A percentile compares a stretch with the other conserved stretches of the same genome.
Evolutionary conservation across 2,113 vertebrate genomes (phyloP).

Genomic region (Hyla sarda): DNA sequence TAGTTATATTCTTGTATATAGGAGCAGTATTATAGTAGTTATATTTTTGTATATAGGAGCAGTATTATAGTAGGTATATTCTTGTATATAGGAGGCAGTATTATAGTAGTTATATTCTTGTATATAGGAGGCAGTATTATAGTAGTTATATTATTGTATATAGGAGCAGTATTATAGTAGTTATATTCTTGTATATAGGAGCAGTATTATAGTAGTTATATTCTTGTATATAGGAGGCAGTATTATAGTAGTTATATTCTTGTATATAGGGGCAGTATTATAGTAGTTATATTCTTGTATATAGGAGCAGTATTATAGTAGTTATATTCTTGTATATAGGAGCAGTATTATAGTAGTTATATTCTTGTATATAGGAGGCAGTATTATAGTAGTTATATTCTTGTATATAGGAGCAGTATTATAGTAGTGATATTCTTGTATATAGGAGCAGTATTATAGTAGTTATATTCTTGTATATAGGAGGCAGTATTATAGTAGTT

Average conservation of each 20-base stretch:
- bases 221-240: not conserved
- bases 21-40: conserved; percentile 12
- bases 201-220: conserved; percentile 9
- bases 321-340: conserved; percentile 9
- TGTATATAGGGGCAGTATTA: conserved; percentile 3
- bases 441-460: conserved; percentile 9
- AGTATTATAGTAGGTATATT: conserved; percentile 10
- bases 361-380: not conserved
- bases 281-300: not conserved
- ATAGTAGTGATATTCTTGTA: not conserved
- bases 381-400: conserved; percentile 12
- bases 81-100: not conserved
- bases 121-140: conserved; percentile 4
- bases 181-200: not conserved
- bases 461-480: conserved; percentile 12
- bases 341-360: conserved; percentile 4
- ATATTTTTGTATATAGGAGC: not conserved
- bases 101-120: conserved; percentile 13
- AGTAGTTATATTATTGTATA: not conserved
- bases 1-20: not conserved
- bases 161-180: conserved; percentile 12
- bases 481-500: conserved; percentile 11
- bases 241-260: conserved; percentile 7
- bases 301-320: conserved; percentile 6
- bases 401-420: not conserved